Evolutionary conservation across 2,113 vertebrate species (phyloP), one percentile per base, ranked within the genome.

Genomic region (Silurus meridionalis): DNA sequence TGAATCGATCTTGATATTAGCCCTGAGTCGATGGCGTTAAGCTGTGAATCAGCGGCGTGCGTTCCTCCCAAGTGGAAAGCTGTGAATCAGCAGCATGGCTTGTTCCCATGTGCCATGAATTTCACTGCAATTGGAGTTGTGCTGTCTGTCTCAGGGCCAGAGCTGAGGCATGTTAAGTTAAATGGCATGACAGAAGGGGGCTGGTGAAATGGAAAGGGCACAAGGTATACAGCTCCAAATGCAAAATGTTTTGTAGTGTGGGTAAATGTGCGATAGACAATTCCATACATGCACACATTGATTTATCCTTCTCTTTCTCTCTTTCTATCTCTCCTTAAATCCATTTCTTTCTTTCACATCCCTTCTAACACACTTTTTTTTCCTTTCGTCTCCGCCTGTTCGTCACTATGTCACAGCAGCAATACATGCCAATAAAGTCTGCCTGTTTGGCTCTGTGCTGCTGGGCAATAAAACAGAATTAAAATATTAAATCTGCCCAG

Each of bases 401-500:
- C 86, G 63, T 87, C 89, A 89, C 84, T 57, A 50, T 82, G 84
- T 88, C 74, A 60, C 85, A 23, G 58, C 58, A 91, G 80, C 78
- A 55, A 87, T 88, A 81, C 83, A 67, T 53, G 89, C 90, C 92
- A 91, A 90, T 95, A 95, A 95, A 95, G 90, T 89, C 91, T 88
- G 81, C 84, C 60, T 89, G 90, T 87, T 89, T 87, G 90, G 92
- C 93, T 91, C 92, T 88, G 86, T 92, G 92, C 94, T 93, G 78
- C 78, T 90, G 14, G 89, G 91, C 91, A 92, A 84, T 95, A 95
- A 95, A 95, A 93, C 87, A 89, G 84, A 95, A 95, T 95, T 95
- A 95, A 95, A 95, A 95, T 95, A 95, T 95, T 95, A 95, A 95
- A 95, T 95, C 94, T 95, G 94, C 93, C 94, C 83, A 91, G 88